A percentile compares a stretch with the other conserved stretches of the same genome.
phyloP scores from a whole-genome alignment of 2,113 vertebrate species.

The Lamprotornis superbus region DNA sequence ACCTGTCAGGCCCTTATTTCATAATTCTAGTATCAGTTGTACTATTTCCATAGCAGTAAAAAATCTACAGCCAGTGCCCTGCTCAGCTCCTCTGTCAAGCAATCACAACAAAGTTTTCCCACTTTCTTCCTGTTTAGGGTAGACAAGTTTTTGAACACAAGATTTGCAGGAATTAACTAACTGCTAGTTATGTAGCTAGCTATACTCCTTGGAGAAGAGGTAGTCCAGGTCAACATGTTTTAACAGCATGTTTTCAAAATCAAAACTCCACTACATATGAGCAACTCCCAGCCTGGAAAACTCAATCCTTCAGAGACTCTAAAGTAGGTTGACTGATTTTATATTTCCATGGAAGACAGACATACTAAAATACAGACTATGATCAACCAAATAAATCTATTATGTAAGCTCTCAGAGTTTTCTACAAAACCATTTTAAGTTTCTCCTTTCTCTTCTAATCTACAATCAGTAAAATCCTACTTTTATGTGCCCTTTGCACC shows the following conservation, averaged over 20 bases:
- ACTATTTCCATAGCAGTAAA: background rate
- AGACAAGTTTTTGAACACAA: background rate
- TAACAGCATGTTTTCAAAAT: slow-evolving; percentile 9
- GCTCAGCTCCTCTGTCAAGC: background rate
- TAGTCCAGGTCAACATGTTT: background rate
- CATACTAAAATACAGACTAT: slow-evolving; percentile 14
- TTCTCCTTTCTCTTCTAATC: slow-evolving; percentile 74
- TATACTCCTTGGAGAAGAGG: background rate
- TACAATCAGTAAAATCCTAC: slow-evolving; percentile 76
- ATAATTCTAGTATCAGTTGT: background rate
- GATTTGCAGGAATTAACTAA: background rate
- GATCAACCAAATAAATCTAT: slow-evolving; percentile 71
- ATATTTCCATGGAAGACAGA: slow-evolving; percentile 30
- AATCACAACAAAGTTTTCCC: background rate
- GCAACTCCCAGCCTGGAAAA: background rate
- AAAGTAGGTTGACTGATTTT: slow-evolving; percentile 48
- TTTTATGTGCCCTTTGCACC: slow-evolving; percentile 79
- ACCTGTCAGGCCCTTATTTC: background rate
- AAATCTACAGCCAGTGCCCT: background rate
- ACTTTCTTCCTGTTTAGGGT: background rate
- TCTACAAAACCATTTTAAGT: slow-evolving; percentile 68
- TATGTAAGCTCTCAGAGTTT: slow-evolving; percentile 66
- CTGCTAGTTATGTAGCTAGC: background rate
- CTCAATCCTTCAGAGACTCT: background rate
- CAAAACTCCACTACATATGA: background rate